Base-by-base conservation (phyloP, 2,888 invertebrate genomes). In the Ceratothoa steindachneri region DNA sequence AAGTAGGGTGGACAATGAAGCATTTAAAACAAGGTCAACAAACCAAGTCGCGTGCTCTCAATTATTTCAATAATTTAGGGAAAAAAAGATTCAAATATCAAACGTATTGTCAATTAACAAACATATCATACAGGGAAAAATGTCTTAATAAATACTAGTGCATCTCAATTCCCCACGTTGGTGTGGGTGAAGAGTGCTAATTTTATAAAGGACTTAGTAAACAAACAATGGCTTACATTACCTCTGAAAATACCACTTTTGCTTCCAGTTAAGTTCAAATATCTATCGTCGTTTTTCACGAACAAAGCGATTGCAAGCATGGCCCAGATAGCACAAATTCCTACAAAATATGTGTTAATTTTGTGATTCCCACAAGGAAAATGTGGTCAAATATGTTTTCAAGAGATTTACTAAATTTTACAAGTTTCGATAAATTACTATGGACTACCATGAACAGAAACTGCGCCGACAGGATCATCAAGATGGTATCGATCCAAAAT, bases 381-480 rank as follows among this genome's bases (percentile, higher is more conserved):
- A 9, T 9, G 29, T 29, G n/a, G 1, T 27, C 66, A n/a, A 60
- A 12, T 0, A 19, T 1, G 7, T 12, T 12, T 60, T 15, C 27
- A 60, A 60, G 9, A 55, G 7, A 55, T 51, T 51, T 12, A 15
- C 12, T 51, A 51, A 51, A 51, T n/a, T 51, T n/a, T 12, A 24
- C 22, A 60, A 7, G 1, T 2, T 60, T 12, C 1, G 9, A 60
- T 27, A 7, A n/a, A 7, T 24, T n/a, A 19, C 1, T 27, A 28
- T 31, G 31, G 41, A n/a, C n/a, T 31, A 74, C 94, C 95, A 82
- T 95, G 95, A 0, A 95, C 95, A 0, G 95, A 89, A 15, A 93
- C 90, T 0, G 96, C 96, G 0, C 95, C 94, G 0, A 96, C 96
- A 0, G 96, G 96, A 84, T 93, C 93, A 82, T 96, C 96, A 0